Conservation (phyloP, 2,888 invertebrate genomes). For the Nezara viridula region DNA sequence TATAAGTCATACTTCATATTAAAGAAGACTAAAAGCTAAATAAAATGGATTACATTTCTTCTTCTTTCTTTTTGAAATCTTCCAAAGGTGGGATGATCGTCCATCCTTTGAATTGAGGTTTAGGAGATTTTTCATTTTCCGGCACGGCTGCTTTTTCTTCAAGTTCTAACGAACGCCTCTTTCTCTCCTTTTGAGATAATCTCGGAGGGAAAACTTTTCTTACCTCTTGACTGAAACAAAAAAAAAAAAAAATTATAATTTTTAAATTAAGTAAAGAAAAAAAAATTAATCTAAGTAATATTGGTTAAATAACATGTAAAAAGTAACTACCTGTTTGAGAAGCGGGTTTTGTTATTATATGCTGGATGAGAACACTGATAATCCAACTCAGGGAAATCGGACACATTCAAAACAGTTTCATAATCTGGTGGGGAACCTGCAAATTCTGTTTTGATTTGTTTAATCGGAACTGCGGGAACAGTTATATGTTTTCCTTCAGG, state of each 20-base stretch:
- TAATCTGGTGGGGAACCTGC: not conserved
- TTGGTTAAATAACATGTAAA: not conserved
- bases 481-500: not conserved
- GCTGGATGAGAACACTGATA: not conserved
- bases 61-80: not conserved
- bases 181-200: conserved; percentile 77
- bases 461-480: conserved; percentile 17
- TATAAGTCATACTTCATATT: too few relatives aligned
- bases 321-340: not conserved
- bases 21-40: too few relatives aligned
- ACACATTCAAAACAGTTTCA: not conserved
- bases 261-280: too few relatives aligned
- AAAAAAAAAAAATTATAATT: not conserved
- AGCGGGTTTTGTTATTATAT: not conserved
- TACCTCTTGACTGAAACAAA: conserved; percentile 62
- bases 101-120: conserved; percentile 60
- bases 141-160: conserved; percentile 66
- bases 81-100: conserved; percentile 57
- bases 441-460: not conserved
- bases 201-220: conserved; percentile 69
- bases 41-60: not conserved
- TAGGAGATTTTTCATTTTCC: conserved; percentile 48
- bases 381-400: conserved; percentile 40
- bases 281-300: too few relatives aligned
- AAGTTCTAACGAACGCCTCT: conserved; percentile 73